Conservation (phyloP, 2,113 vertebrate species). For the Epinephelus moara region DNA sequence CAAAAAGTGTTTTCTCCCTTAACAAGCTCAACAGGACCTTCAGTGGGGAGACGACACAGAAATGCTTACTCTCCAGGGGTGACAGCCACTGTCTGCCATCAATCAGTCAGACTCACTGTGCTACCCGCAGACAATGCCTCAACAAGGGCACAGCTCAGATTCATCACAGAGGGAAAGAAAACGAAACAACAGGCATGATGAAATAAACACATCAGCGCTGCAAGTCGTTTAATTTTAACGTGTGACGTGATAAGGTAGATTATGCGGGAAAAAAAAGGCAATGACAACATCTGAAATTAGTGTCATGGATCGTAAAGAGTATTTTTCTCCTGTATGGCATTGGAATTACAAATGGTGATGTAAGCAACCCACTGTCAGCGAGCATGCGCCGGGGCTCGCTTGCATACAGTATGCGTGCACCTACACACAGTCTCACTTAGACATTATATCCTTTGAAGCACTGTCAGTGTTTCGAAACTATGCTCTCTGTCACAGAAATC, state of each 20-base stretch:
- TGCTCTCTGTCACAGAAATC: constrained; percentile 83
- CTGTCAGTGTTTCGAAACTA: constrained; percentile 75
- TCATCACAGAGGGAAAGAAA: constrained; percentile 71
- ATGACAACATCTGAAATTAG: constrained; percentile 33
- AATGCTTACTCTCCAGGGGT: constrained; percentile 82
- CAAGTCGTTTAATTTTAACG: constrained; percentile 71
- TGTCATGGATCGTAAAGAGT: not conserved
- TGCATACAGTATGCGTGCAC: constrained; percentile 34
- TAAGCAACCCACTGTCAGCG: not conserved
- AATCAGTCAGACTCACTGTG: constrained; percentile 80
- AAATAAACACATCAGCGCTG: constrained; percentile 71
- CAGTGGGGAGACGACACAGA: constrained; percentile 80
- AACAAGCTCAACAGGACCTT: constrained; percentile 86
- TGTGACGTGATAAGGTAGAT: constrained; percentile 32
- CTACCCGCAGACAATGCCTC: constrained; percentile 77
- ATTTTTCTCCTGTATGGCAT: constrained; percentile 17
- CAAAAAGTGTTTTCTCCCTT: constrained; percentile 83
- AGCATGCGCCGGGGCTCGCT: not conserved
- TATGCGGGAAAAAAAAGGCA: constrained; percentile 14
- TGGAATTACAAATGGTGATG: constrained; percentile 24
- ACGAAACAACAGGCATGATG: constrained; percentile 75
- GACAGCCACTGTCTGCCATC: constrained; percentile 83
- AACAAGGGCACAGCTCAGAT: constrained; percentile 81
- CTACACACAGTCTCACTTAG: constrained; percentile 38
- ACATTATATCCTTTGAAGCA: constrained; percentile 75